These are phyloP conservation scores for Dromius quadrimaculatus DNA, from an alignment of 2,888 invertebrate genomes.

Conservation along the genomic window DNA sequence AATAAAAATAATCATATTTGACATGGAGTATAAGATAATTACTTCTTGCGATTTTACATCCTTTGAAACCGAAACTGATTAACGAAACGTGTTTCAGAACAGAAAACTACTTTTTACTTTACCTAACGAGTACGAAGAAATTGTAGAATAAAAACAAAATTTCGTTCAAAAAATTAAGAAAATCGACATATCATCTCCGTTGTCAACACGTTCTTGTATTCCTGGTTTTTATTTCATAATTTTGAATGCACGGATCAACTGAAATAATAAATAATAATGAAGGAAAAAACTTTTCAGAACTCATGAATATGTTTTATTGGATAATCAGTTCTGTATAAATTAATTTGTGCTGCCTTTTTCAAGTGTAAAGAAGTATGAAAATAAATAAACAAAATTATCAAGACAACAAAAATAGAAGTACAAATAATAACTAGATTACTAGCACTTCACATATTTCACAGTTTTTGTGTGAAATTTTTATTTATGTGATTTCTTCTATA, in stretches of 20 bases:
- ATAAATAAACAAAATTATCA: no score
- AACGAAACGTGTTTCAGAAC: constrained; percentile 22
- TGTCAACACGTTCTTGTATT: constrained; percentile 1
- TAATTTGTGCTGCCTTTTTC: no score
- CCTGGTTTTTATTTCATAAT: not conserved
- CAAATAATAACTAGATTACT: no score
- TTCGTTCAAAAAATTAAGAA: constrained; percentile 13
- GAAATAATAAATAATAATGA: constrained; percentile 4
- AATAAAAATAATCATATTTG: constrained; percentile 35
- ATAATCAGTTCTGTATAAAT: no score
- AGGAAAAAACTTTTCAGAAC: no score
- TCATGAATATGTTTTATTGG: no score
- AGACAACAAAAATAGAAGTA: no score
- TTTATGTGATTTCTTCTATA: no score
- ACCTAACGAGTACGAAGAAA: constrained; percentile 5
- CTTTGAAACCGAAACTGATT: constrained; percentile 24
- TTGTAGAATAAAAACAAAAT: constrained; percentile 23
- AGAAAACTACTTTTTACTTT: constrained; percentile 14
- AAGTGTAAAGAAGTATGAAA: no score
- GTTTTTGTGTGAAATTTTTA: no score
- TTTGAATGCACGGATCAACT: no score
- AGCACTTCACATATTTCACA: no score
- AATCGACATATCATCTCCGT: constrained; percentile 31
- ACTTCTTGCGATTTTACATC: constrained; percentile 26
- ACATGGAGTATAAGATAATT: constrained; percentile 16